Percentiles rank a stretch among this genome's conserved stretches.
Evolutionary conservation across 2,888 invertebrate genomes (phyloP).

Genomic region (Oligia latruncula): DNA sequence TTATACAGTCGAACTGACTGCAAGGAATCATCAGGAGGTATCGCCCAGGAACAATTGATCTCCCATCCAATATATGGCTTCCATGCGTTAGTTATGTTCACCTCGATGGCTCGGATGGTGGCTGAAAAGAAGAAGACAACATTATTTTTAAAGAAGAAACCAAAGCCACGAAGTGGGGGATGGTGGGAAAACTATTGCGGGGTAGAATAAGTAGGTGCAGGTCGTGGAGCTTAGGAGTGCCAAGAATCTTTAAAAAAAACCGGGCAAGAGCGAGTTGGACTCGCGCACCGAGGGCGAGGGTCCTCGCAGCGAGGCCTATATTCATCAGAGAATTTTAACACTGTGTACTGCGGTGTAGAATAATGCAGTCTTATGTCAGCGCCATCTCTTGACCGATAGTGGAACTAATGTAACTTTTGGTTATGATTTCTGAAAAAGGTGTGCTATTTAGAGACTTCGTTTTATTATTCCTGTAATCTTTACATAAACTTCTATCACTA

Average conservation of each 20-base stretch:
- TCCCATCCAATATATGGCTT: constrained; percentile 79
- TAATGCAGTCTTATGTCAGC: no score
- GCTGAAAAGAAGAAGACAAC: constrained; percentile 61
- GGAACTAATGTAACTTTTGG: no score
- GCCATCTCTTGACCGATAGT: no score
- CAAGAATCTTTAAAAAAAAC: background rate
- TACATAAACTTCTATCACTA: no score
- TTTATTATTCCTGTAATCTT: no score
- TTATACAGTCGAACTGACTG: constrained; percentile 81
- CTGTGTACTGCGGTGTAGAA: no score
- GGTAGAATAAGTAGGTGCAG: background rate
- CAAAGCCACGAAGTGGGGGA: background rate
- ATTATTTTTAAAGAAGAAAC: background rate
- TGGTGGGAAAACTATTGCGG: background rate
- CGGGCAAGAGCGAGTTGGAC: no score
- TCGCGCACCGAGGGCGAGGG: no score
- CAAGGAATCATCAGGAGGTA: constrained; percentile 75
- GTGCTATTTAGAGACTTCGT: no score
- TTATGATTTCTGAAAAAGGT: no score
- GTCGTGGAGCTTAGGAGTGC: background rate
- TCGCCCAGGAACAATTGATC: constrained; percentile 79
- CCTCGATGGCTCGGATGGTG: constrained; percentile 68
- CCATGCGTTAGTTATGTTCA: constrained; percentile 77
- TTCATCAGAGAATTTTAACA: no score
- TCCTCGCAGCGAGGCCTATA: no score